A percentile compares a stretch with the other conserved stretches of the same genome.
These are phyloP conservation scores for Pelecanus crispus DNA, from an alignment of 2,113 vertebrate species.

Conservation along the genomic window DNA sequence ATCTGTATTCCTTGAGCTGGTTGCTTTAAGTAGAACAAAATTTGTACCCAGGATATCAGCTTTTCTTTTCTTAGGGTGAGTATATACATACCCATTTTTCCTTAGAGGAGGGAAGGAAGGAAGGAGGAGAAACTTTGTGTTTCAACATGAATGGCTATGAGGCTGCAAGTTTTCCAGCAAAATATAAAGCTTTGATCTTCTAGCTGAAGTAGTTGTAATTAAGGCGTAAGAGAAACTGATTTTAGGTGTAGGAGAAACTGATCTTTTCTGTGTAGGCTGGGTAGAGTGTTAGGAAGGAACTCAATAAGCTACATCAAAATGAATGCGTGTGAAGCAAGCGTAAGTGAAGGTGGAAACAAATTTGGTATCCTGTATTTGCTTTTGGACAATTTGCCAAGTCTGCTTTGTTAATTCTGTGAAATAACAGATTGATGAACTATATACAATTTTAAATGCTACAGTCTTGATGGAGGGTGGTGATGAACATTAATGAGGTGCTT, in stretches of 20 bases:
- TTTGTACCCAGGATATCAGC: not conserved
- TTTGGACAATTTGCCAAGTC: not conserved
- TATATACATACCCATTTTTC: not conserved
- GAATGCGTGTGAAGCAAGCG: fast-evolving
- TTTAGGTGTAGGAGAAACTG: not conserved
- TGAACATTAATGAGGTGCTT: not conserved
- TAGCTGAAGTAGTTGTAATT: not conserved
- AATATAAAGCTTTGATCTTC: not conserved
- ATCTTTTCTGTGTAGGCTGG: not conserved
- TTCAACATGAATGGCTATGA: not conserved
- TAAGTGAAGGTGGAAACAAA: not conserved
- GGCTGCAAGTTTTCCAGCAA: not conserved
- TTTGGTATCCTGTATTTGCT: not conserved
- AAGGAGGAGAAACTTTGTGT: not conserved
- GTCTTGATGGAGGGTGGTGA: not conserved
- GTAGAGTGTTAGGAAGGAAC: not conserved
- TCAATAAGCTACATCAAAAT: not conserved
- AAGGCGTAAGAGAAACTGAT: not conserved
- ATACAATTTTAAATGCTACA: not conserved
- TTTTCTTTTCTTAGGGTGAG: not conserved
- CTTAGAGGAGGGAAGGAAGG: not conserved
- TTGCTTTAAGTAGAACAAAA: not conserved
- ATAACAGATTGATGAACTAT: not conserved
- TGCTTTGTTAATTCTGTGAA: not conserved
- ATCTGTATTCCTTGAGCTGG: not conserved